These are phyloP conservation scores for Acheta domesticus DNA, from an alignment of 2,888 invertebrate species.

Conservation along the genomic window DNA sequence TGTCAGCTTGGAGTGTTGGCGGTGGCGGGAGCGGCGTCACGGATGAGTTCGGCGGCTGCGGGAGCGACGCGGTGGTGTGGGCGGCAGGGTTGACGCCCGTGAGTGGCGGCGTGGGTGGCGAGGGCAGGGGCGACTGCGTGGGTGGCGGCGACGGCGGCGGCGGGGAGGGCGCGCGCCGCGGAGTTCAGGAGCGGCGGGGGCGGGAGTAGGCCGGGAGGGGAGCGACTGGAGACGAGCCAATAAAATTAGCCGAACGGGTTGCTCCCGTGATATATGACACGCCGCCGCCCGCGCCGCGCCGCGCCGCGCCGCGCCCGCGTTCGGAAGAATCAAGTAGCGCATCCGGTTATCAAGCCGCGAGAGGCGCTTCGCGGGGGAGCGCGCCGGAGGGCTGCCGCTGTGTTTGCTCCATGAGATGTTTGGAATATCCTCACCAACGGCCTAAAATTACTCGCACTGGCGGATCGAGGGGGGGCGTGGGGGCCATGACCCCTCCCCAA, in stretches of 20 bases:
- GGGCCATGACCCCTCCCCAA: no score
- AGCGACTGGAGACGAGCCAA: conserved; percentile 8
- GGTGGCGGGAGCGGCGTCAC: fast-evolving
- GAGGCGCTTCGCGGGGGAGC: background rate
- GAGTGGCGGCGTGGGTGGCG: background rate
- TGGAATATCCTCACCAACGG: no score
- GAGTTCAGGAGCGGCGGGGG: no score
- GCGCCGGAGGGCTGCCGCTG: background rate
- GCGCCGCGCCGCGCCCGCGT: background rate
- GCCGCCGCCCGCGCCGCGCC: background rate
- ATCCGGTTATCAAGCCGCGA: background rate
- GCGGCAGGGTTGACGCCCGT: background rate
- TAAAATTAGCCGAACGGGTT: background rate
- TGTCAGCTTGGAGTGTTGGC: no score
- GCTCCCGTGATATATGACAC: conserved; percentile 18
- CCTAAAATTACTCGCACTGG: no score
- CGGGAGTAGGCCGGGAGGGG: background rate
- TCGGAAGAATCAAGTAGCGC: background rate
- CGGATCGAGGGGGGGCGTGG: no score
- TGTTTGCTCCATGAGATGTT: background rate
- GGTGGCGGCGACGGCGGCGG: background rate
- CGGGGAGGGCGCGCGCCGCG: background rate
- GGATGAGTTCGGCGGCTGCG: background rate
- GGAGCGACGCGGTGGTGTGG: background rate
- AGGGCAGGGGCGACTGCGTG: background rate